Base-by-base conservation (phyloP, 2,113 vertebrate species). In the Alouatta palliata region DNA sequence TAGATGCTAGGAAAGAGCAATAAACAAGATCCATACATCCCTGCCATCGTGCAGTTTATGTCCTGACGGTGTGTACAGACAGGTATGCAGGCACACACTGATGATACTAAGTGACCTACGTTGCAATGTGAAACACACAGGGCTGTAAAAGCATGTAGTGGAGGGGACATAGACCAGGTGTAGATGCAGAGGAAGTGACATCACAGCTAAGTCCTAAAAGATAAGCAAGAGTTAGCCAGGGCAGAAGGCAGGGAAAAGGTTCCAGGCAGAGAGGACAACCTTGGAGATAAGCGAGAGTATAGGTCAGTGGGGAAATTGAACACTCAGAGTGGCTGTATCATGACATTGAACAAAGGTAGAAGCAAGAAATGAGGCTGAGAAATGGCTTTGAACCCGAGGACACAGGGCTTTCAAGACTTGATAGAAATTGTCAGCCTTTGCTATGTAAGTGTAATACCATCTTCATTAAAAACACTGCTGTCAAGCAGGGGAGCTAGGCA, bases 101-200 rank as follows among this genome's bases (percentile, higher is more conserved):
- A 54, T n/a, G 17, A 13, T 30, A 2, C 12, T 66, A 37, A 40
- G 35, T 49, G 43, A 37, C 52, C 9, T 40, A 5, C 5, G 16
- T 61, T n/a, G 8, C 2, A 32, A 12, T 76, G 37, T 35, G 43
- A 84, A 35, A 61, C 21, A 66, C 1, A 10, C 20, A 27, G 8
- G 19, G 2, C n/a, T n/a, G 0, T 49, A 32, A n/a, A 8, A 87
- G 83, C 45, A 49, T 45, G 30, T 0, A 13, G 30, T 5, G 1
- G 37, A 25, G 61, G 87, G 52, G 11, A 54, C n/a, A 40, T 2
- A 86, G 85, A 14, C 81, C 71, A 25, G 47, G 71, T 13, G 8
- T 10, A n/a, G 12, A 61, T 45, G 14, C 87, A 86, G 17, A 64
- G 23, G 56, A 25, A 49, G 14, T 0, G 11, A 14, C 32, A 47